These are phyloP conservation scores for Chionodraco myersi DNA, from an alignment of 2,113 vertebrate species.

Conservation along the genomic window DNA sequence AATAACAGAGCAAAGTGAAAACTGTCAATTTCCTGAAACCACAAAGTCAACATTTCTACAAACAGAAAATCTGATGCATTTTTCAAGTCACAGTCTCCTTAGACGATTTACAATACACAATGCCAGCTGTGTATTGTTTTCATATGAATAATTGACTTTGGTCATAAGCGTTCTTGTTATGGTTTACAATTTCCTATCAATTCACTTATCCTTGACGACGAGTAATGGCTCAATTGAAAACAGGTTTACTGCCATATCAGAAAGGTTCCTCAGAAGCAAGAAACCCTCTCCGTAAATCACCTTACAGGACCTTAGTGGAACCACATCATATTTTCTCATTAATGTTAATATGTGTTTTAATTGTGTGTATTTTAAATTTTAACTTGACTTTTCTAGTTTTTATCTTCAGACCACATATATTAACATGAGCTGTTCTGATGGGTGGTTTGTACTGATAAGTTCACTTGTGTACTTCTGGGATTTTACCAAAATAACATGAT, in stretches of 20 bases:
- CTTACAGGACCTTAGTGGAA: background rate
- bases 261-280: background rate
- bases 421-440: background rate
- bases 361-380: background rate
- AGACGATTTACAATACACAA: background rate
- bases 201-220: background rate
- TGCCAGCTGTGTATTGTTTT: background rate
- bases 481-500: background rate
- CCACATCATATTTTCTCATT: background rate
- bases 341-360: background rate
- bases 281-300: background rate
- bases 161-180: constrained; percentile 6
- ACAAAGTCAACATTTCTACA: constrained; percentile 18
- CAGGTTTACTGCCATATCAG: background rate
- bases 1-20: constrained; percentile 8
- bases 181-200: background rate
- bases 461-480: too few species aligned
- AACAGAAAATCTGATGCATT: background rate
- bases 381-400: background rate
- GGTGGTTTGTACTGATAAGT: background rate
- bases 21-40: constrained; percentile 26
- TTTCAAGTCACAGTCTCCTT: constrained; percentile 12
- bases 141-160: background rate
- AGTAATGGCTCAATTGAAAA: background rate
- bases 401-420: background rate